Percentiles rank a stretch among this genome's conserved stretches.
These are phyloP conservation scores for Endotricha flammealis DNA, from an alignment of 2,888 invertebrate species.

Conservation along the genomic window DNA sequence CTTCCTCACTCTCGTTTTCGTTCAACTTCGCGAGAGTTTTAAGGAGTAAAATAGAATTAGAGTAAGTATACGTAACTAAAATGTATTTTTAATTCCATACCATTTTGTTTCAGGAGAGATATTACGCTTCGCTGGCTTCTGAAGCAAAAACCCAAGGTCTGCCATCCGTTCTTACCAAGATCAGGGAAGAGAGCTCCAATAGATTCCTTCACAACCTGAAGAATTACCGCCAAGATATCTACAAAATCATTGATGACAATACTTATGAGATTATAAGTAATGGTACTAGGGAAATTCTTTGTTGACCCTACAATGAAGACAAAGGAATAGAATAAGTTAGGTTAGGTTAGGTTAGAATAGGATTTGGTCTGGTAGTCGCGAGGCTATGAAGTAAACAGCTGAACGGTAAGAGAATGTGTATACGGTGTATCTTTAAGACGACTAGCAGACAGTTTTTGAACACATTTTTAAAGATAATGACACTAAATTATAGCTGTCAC, in stretches of 20 bases:
- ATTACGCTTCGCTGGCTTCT: slow-evolving; percentile 83
- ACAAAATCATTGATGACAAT: slow-evolving; percentile 82
- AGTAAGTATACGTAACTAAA: no score
- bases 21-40: no score
- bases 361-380: neutral
- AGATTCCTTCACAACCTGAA: slow-evolving; percentile 81
- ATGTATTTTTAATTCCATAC: no score
- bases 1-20: no score
- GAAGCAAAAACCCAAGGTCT: slow-evolving; percentile 80
- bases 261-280: slow-evolving; percentile 75
- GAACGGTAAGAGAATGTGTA: no score
- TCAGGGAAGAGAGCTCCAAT: slow-evolving; percentile 82
- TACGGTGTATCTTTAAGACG: no score
- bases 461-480: no score
- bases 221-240: slow-evolving; percentile 81
- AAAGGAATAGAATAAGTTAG: slow-evolving; percentile 21
- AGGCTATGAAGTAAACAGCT: neutral
- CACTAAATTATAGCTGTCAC: no score
- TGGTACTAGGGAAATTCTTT: slow-evolving; percentile 60
- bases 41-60: no score
- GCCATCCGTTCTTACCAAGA: slow-evolving; percentile 82
- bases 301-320: slow-evolving; percentile 43
- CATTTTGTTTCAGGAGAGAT: slow-evolving; percentile 76
- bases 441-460: no score
- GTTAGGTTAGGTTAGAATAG: slow-evolving; percentile 13